Evolutionary conservation across 1,140 invertebrate genomes (phyloP).

Genomic region (Lepidotrigona ventralis): DNA sequence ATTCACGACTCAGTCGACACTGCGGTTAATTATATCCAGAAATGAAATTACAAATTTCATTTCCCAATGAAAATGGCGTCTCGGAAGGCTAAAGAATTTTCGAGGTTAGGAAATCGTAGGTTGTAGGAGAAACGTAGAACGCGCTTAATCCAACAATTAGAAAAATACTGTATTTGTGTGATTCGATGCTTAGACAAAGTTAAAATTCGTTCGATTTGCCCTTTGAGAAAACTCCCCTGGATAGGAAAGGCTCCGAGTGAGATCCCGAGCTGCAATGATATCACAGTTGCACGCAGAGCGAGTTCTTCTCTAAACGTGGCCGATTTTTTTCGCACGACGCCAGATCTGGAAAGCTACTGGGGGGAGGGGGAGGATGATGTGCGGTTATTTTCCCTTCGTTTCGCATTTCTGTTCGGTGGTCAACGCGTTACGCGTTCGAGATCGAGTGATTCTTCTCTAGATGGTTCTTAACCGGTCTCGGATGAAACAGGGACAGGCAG

Average conservation of each 20-base stretch:
- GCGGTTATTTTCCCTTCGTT: background rate
- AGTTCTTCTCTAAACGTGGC: background rate
- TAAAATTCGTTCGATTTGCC: background rate
- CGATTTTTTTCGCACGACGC: background rate
- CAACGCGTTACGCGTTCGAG: background rate
- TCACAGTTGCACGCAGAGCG: background rate
- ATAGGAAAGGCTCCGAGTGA: background rate
- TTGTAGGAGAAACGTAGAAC: background rate
- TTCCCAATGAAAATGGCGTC: too few relatives aligned
- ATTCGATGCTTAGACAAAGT: background rate
- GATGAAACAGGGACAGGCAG: conserved; percentile 61
- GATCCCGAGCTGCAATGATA: background rate
- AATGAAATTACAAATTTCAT: too few relatives aligned
- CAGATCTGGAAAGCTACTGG: background rate
- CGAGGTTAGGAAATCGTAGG: fast-evolving
- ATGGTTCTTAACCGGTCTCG: conserved; percentile 52
- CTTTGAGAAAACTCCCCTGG: background rate
- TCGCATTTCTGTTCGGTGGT: background rate
- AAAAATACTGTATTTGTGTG: background rate
- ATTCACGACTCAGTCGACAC: too few relatives aligned
- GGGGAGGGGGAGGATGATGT: background rate
- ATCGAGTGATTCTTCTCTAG: conserved; percentile 46
- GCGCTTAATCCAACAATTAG: background rate
- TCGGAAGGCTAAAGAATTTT: background rate
- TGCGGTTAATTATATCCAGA: too few relatives aligned